Evolutionary conservation across 2,113 vertebrate genomes (phyloP).

Genomic region (Sorex fumeus): DNA sequence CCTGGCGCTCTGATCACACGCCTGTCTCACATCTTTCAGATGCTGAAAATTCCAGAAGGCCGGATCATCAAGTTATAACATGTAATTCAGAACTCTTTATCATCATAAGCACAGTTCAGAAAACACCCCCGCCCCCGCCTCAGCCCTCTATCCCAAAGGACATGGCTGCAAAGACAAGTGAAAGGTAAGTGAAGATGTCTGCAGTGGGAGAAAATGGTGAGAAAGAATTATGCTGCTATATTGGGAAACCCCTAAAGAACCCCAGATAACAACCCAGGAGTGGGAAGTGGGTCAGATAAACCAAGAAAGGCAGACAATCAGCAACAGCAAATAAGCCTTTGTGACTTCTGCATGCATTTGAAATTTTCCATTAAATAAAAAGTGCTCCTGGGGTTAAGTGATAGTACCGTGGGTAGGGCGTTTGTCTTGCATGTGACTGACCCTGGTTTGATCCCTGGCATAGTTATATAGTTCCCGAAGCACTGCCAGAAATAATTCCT

Average conservation of each 20-base stretch:
- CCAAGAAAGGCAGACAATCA: background rate
- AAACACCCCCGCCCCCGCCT: no score
- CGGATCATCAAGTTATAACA: background rate
- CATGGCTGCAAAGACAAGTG: background rate
- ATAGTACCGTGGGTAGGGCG: no score
- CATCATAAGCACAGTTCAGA: background rate
- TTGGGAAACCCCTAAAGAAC: background rate
- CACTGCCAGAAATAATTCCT: no score
- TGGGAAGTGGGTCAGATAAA: background rate
- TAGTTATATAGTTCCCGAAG: no score
- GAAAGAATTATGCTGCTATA: background rate
- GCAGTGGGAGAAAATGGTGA: background rate
- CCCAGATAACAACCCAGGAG: background rate
- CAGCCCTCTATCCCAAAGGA: background rate
- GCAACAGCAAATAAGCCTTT: background rate
- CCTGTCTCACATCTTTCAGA: constrained; percentile 30
- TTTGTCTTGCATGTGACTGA: no score
- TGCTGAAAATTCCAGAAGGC: constrained; percentile 45
- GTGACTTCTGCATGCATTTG: background rate
- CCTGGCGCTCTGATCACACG: background rate
- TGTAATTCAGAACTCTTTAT: background rate
- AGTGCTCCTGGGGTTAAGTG: background rate
- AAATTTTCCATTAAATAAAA: constrained; percentile 28
- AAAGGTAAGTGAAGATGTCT: background rate
- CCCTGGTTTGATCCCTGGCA: no score